A percentile compares a stretch with the other conserved stretches of the same genome.
phyloP scores from a whole-genome alignment of 2,888 invertebrate species.

The Archips xylosteana region DNA sequence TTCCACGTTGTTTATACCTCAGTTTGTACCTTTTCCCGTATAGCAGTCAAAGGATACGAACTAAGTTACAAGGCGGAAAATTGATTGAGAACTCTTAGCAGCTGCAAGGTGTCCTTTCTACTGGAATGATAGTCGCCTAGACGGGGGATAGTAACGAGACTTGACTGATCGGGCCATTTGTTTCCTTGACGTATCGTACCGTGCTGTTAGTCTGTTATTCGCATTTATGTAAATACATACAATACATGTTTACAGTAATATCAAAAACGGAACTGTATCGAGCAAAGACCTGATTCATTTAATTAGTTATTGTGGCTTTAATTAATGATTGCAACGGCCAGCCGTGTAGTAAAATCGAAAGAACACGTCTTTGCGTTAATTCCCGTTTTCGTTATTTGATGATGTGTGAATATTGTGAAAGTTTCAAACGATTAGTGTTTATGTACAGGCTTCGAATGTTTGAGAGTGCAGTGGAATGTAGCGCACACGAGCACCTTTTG shows the following conservation, averaged over 20 bases:
- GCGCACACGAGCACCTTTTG: conserved; percentile 17
- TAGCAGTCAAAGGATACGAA: conserved; percentile 24
- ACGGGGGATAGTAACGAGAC: conserved; percentile 13
- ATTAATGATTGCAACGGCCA: neutral
- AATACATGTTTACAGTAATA: neutral
- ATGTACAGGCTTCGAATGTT: conserved; percentile 43
- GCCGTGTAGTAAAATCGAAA: neutral
- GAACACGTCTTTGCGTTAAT: neutral
- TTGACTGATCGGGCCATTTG: conserved; percentile 46
- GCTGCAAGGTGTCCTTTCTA: conserved; percentile 4
- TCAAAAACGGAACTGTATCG: neutral
- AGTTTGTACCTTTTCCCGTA: conserved; percentile 26
- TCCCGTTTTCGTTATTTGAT: neutral
- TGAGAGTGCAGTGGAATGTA: conserved; percentile 27
- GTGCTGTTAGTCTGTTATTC: conserved; percentile 19
- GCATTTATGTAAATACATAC: conserved; percentile 7
- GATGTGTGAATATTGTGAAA: conserved; percentile 26
- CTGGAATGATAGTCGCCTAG: conserved; percentile 8
- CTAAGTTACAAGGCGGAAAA: conserved; percentile 21
- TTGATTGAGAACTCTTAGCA: conserved; percentile 21
- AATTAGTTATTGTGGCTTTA: neutral
- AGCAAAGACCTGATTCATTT: neutral
- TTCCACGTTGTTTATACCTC: conserved; percentile 5
- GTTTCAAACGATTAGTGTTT: conserved; percentile 9
- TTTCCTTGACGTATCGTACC: conserved; percentile 46